A percentile compares a stretch with the other conserved stretches of the same genome.
These are phyloP conservation scores for Eurytoma californica DNA, from an alignment of 2,888 invertebrate genomes.

Conservation along the genomic window DNA sequence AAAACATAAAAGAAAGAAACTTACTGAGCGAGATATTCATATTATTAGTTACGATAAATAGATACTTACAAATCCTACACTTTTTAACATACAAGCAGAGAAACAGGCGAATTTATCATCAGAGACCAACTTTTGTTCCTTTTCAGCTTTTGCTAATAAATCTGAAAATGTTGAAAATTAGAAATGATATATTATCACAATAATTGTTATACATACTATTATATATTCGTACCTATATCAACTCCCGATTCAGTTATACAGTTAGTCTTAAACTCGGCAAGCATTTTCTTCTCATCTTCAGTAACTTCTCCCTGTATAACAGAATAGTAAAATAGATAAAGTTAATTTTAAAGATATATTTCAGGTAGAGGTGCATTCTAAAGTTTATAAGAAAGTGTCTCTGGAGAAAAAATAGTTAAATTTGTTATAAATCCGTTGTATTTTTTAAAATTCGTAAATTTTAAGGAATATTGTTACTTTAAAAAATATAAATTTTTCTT, in stretches of 20 bases:
- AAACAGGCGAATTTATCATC: constrained; percentile 22
- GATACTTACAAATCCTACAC: constrained; percentile 41
- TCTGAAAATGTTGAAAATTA: not conserved
- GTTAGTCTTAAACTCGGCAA: not conserved
- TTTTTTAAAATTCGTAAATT: too few relatives aligned
- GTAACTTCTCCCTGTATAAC: not conserved
- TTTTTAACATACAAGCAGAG: constrained; percentile 37
- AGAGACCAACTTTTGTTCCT: not conserved
- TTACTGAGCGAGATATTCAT: not conserved
- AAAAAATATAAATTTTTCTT: too few relatives aligned
- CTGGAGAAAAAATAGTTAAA: too few relatives aligned
- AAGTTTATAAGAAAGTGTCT: too few relatives aligned
- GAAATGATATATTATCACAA: not conserved
- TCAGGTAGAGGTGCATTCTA: too few relatives aligned
- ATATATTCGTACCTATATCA: constrained; percentile 5
- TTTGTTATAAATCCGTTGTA: too few relatives aligned
- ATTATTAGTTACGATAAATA: not conserved
- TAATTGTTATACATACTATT: not conserved
- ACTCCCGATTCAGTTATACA: constrained; percentile 4
- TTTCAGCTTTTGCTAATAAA: not conserved
- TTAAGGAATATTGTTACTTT: too few relatives aligned
- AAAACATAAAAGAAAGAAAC: not conserved
- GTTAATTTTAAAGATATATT: not conserved
- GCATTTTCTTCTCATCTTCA: constrained; percentile 12
- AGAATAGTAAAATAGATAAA: not conserved